These are phyloP conservation scores for Hypotaenidia okinawae DNA, from an alignment of 2,797 vertebrate species.

Conservation along the genomic window DNA sequence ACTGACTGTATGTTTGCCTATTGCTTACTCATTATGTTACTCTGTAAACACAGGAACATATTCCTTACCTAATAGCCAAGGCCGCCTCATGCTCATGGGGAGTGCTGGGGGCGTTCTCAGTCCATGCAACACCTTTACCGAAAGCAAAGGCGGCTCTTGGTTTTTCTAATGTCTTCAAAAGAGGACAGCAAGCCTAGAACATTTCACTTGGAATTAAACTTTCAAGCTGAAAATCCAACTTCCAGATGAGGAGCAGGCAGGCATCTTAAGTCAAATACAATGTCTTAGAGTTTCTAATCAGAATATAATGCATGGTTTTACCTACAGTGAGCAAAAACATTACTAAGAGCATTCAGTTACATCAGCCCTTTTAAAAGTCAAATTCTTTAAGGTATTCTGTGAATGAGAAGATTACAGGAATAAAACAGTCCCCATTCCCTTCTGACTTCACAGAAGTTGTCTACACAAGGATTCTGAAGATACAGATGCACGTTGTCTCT, in stretches of 20 bases:
- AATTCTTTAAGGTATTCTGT: background rate
- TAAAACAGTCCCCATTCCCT: background rate
- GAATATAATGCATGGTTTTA: background rate
- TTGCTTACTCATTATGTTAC: background rate
- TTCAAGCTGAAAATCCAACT: background rate
- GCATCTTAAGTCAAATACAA: background rate
- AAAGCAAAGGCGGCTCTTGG: background rate
- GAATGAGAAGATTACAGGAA: background rate
- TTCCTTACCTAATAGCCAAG: background rate
- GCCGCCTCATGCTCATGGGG: background rate
- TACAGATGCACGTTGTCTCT: background rate
- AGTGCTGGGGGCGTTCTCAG: background rate
- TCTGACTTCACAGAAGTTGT: background rate
- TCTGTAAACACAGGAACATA: background rate
- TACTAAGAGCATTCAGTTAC: background rate
- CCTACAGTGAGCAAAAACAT: background rate
- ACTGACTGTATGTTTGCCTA: background rate
- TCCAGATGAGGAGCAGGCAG: background rate
- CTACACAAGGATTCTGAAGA: background rate
- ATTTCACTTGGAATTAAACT: background rate
- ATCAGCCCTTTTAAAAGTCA: background rate
- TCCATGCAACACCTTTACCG: background rate
- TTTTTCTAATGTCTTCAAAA: background rate
- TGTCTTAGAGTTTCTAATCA: background rate
- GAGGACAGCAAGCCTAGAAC: background rate